A percentile compares a stretch with the other conserved stretches of the same genome.
Evolutionary conservation across 1,140 invertebrate genomes (phyloP).

Genomic region (Lepidurus apus): DNA sequence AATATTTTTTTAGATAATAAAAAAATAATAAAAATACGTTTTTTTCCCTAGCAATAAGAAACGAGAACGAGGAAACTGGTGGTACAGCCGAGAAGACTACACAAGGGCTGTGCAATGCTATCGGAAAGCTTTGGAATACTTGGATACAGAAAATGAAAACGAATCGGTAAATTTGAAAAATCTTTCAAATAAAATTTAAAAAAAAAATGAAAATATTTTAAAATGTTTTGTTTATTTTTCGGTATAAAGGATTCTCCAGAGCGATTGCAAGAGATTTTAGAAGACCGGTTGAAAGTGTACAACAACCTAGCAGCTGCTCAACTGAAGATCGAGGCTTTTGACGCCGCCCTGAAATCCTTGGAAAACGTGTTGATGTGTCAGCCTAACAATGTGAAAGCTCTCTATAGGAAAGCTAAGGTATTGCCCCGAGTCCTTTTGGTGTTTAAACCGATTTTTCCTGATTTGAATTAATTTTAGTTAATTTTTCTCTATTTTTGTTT

Average conservation of each 20-base stretch:
- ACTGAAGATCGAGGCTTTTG: constrained; percentile 73
- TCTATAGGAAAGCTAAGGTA: constrained; percentile 77
- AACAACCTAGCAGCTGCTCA: constrained; percentile 88
- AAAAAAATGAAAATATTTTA: background rate
- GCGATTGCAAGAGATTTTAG: constrained; percentile 53
- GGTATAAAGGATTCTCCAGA: constrained; percentile 38
- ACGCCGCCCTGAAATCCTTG: constrained; percentile 71
- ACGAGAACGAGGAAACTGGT: constrained; percentile 79
- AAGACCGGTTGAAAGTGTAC: constrained; percentile 71
- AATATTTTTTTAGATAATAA: too few relatives aligned
- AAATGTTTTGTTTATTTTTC: background rate
- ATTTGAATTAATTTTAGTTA: constrained; percentile 35
- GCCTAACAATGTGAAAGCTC: constrained; percentile 79
- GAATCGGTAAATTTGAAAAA: constrained; percentile 28
- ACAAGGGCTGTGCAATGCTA: constrained; percentile 76
- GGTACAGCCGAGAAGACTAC: constrained; percentile 71
- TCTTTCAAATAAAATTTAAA: too few relatives aligned
- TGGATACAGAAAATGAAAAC: constrained; percentile 54
- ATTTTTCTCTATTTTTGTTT: background rate
- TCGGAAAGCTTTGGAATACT: constrained; percentile 69
- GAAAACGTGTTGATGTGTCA: constrained; percentile 72
- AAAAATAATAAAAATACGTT: too few relatives aligned
- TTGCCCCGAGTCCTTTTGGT: constrained; percentile 35
- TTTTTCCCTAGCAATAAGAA: constrained; percentile 59
- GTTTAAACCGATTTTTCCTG: constrained; percentile 28